A percentile compares a stretch with the other conserved stretches of the same genome.
Conservation (phyloP, 2,888 invertebrate genomes). For the Frankliniella intonsa region DNA sequence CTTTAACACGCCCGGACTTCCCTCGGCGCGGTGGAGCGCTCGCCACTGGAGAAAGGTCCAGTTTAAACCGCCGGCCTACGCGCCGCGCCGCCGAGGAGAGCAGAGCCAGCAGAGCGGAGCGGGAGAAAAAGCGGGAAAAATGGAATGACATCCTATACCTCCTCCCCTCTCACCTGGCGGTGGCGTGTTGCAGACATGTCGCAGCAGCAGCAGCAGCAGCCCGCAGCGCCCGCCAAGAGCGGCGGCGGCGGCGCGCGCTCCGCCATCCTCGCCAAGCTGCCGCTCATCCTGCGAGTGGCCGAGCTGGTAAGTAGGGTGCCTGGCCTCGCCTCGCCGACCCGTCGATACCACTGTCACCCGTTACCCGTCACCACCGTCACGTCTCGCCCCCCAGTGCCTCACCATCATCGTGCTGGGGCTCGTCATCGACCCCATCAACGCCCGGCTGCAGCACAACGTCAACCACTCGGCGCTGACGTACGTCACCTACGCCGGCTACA, state of each 20-base stretch:
- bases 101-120: neutral
- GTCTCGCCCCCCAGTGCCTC: constrained; percentile 48
- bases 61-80: neutral
- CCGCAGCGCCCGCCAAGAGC: constrained; percentile 41
- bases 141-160: neutral
- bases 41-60: neutral
- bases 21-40: neutral
- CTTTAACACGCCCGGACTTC: neutral
- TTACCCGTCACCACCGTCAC: too few relatives aligned
- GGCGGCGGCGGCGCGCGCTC: constrained; percentile 40
- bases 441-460: constrained; percentile 52
- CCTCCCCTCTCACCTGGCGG: neutral
- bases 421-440: constrained; percentile 59
- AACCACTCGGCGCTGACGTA: constrained; percentile 62
- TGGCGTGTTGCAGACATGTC: neutral
- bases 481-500: constrained; percentile 60
- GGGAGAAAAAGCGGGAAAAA: neutral
- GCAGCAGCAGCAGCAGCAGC: constrained; percentile 5
- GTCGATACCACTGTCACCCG: too few relatives aligned
- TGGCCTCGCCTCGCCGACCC: too few relatives aligned
- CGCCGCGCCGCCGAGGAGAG: neutral
- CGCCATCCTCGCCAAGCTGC: constrained; percentile 45
- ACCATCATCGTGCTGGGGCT: constrained; percentile 61
- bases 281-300: constrained; percentile 55
- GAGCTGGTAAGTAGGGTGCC: constrained; percentile 65